Base-by-base conservation (phyloP, 2,797 vertebrate genomes). In the Odontamblyopus rebecca region DNA sequence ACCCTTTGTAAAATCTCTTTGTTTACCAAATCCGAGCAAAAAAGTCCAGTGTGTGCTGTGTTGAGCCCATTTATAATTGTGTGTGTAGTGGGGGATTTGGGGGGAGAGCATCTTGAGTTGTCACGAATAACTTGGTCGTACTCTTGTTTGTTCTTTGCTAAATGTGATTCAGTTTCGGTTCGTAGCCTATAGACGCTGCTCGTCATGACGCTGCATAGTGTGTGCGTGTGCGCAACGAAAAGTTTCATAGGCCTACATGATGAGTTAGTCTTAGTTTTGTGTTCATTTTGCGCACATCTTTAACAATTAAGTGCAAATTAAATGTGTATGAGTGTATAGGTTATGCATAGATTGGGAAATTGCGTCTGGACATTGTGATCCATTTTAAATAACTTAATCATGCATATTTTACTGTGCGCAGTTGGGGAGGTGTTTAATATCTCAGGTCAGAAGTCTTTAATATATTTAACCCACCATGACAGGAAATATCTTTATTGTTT, bases 401-500 rank as follows among this genome's bases (percentile, higher is more conserved):
- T 23, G 19, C 8, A n/a, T n/a, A 35, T 62, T 62, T 62, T 38
- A 38, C 26, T 60, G 57, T 26, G 57, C 15, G 4, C 59, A 32
- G 29, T 61, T 18, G 59, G 18, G 29, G 13, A 6, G 6, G 59
- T 30, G 60, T 61, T 61, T 61, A 11, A 54, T 59, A 61, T 61
- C 48, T 16, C 60, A 68, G 80, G 67, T 79, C 77, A 77, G 29
- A 29, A 56, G 66, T 80, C 53, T 59, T 78, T 61, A 32, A 71
- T 62, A 72, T 35, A 75, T 77, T 71, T 32, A 70, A 38, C 53
- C 56, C n/a, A 59, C 32, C 61, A 50, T 50, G 68, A 76, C 69
- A 81, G 53, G 71, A 72, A 75, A 69, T 30, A 70, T 73, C 60
- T 35, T 74, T 73, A 69, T 78, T 85, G 82, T 87, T 82, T 86